Evolutionary conservation across 1,140 invertebrate genomes (phyloP).

Genomic region (Drosophila kohkoa): DNA sequence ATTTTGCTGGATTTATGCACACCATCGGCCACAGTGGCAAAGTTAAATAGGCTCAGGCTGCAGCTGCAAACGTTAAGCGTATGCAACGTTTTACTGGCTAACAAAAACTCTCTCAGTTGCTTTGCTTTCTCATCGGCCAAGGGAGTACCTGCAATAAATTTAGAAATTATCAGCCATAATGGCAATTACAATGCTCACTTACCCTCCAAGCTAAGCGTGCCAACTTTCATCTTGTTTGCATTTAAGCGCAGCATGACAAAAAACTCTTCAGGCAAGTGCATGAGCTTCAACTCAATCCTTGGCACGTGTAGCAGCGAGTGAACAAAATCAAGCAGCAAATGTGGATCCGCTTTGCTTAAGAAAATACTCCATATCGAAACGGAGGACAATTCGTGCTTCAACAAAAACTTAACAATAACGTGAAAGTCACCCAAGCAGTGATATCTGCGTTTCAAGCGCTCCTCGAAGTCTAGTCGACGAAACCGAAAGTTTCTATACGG

Average conservation of each 20-base stretch:
- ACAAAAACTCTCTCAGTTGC: conserved; percentile 53
- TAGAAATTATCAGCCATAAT: background rate
- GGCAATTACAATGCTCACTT: background rate
- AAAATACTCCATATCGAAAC: conserved; percentile 46
- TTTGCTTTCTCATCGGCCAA: conserved; percentile 33
- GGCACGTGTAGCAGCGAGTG: conserved; percentile 32
- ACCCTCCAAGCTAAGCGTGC: conserved; percentile 67
- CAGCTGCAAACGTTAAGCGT: conserved; percentile 62
- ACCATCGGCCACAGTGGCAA: conserved; percentile 67
- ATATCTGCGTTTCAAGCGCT: conserved; percentile 63
- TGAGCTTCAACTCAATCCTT: conserved; percentile 59
- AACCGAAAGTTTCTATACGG: conserved; percentile 69
- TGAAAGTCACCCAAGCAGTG: conserved; percentile 59
- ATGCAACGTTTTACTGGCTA: conserved; percentile 49
- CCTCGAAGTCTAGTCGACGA: conserved; percentile 60
- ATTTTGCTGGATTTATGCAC: conserved; percentile 65
- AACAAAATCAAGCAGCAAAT: conserved; percentile 52
- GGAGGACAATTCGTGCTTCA: conserved; percentile 3
- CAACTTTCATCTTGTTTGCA: conserved; percentile 47
- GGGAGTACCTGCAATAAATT: conserved; percentile 44
- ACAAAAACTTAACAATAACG: conserved; percentile 61
- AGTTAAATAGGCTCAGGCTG: conserved; percentile 68
- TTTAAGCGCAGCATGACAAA: conserved; percentile 63
- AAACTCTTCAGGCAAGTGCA: conserved; percentile 65
- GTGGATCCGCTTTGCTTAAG: conserved; percentile 43